Conservation (phyloP, 2,797 vertebrate species). For the Pseudomugil gertrudae region DNA sequence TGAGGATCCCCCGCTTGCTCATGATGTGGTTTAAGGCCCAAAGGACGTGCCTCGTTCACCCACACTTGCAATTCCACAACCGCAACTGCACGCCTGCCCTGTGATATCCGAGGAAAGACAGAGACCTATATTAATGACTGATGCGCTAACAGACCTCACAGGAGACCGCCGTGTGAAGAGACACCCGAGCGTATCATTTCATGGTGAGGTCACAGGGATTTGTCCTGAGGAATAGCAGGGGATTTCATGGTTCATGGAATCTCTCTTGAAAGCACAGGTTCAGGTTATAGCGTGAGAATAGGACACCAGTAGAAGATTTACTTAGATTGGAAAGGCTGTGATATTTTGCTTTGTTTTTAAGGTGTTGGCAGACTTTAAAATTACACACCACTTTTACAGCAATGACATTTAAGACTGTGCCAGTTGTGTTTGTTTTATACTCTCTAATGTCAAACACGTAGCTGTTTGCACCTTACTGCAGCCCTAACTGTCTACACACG, state of each 20-base stretch:
- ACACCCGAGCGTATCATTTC: slow-evolving; percentile 45
- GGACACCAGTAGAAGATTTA: slow-evolving; percentile 21
- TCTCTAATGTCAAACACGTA: slow-evolving; percentile 32
- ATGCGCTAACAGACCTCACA: slow-evolving; percentile 22
- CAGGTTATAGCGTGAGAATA: slow-evolving; percentile 19
- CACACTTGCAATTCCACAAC: slow-evolving; percentile 25
- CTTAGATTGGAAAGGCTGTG: neutral
- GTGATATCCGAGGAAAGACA: slow-evolving; percentile 30
- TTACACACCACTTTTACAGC: slow-evolving; percentile 17
- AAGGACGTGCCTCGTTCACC: slow-evolving; percentile 50
- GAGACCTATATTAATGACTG: slow-evolving; percentile 42
- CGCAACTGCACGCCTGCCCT: slow-evolving; percentile 16
- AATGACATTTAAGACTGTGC: neutral
- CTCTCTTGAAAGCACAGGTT: slow-evolving; percentile 28
- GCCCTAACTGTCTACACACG: slow-evolving; percentile 29
- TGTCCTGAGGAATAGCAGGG: slow-evolving; percentile 35
- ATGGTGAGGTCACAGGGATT: slow-evolving; percentile 39
- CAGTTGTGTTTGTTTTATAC: slow-evolving; percentile 1
- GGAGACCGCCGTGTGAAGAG: slow-evolving; percentile 31
- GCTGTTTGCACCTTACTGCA: slow-evolving; percentile 17
- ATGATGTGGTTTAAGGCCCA: slow-evolving; percentile 62
- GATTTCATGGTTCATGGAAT: slow-evolving; percentile 42
- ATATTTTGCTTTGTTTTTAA: slow-evolving; percentile 15
- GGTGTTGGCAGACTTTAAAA: slow-evolving; percentile 17
- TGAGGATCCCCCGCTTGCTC: slow-evolving; percentile 61